Evolutionary conservation across 2,888 invertebrate genomes (phyloP), one percentile per base, ranked within the genome.

Genomic region (Busseola fusca): DNA sequence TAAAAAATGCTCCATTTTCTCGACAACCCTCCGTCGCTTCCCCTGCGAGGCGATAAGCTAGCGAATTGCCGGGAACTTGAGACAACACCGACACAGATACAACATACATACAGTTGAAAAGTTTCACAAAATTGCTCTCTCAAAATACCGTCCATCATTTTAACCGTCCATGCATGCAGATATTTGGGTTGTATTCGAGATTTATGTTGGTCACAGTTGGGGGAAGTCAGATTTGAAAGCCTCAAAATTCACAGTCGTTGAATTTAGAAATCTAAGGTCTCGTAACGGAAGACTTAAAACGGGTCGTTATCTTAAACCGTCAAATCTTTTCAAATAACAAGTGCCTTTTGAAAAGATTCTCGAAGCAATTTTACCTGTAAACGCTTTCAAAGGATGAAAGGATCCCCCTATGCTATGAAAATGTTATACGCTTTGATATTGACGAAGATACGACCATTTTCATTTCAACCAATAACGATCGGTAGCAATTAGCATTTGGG

Each of bases 51-150:
- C 85, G 89, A 89, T 88, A 90, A 90, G 88, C 88, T 78, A 83
- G 69, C 84, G 87, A 87, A 89, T 88, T 88, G 87, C 87, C 78
- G 70, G 84, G 85, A 84, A 87, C 88, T 87, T 85, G 84, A 86
- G 87, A 85, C 82, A 84, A 82, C 77, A 81, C 64, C 60, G 79
- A 72, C 76, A 74, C 57, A 75, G 30, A 81, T 76, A 81, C 52
- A 70, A 75, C 48, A 66, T 69, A 76, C 78, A 73, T 69, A 69
- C 50, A 72, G 64, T 72, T 27, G 45, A 50, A 58, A 76, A 73
- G 65, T 71, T 80, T 59, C 67, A 59, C 68, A 72, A 76, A 80
- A 82, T 80, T 72, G 65, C 66, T 79, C 75, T 66, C 37, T 76
- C 78, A 64, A 76, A 72, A 71, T 65, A 59, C 60, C 69, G 60